These are phyloP conservation scores for Spongia lamella DNA, from an alignment of 37 sponge, comb jelly and placozoan genomes.

Conservation along the genomic window DNA sequence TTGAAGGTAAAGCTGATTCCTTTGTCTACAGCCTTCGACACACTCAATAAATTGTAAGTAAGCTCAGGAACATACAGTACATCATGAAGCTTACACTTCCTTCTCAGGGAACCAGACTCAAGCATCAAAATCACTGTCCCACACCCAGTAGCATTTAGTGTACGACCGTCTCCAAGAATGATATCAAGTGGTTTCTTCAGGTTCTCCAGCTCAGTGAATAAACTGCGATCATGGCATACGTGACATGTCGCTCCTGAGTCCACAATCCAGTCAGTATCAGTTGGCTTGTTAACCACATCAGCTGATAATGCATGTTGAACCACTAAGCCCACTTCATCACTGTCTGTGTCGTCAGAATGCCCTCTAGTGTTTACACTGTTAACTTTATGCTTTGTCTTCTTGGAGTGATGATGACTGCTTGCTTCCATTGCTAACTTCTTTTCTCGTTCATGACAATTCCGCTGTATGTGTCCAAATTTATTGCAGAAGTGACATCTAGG, in stretches of 20 bases:
- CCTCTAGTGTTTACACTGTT: background rate
- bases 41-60: slow-evolving; percentile 5
- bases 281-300: slow-evolving; percentile 3
- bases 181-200: slow-evolving; percentile 3
- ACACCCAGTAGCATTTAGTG: background rate
- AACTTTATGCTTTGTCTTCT: no score
- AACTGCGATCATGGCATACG: background rate
- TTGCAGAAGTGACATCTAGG: no score
- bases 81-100: slow-evolving; percentile 9
- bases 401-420: no score
- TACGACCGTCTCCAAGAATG: slow-evolving; percentile 15
- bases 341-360: background rate
- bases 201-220: slow-evolving; percentile 13
- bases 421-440: no score
- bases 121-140: slow-evolving; percentile 1
- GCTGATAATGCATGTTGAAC: slow-evolving; percentile 1
- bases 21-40: slow-evolving; percentile 20
- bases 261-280: background rate
- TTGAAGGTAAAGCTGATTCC: background rate
- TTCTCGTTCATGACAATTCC: no score
- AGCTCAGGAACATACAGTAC: slow-evolving; percentile 16
- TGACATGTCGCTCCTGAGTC: slow-evolving; percentile 8
- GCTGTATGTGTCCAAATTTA: no score
- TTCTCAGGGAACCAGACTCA: background rate
- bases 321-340: slow-evolving; percentile 10